These are phyloP conservation scores for Caranx melampygus DNA, from an alignment of 2,113 vertebrate genomes.

Conservation along the genomic window DNA sequence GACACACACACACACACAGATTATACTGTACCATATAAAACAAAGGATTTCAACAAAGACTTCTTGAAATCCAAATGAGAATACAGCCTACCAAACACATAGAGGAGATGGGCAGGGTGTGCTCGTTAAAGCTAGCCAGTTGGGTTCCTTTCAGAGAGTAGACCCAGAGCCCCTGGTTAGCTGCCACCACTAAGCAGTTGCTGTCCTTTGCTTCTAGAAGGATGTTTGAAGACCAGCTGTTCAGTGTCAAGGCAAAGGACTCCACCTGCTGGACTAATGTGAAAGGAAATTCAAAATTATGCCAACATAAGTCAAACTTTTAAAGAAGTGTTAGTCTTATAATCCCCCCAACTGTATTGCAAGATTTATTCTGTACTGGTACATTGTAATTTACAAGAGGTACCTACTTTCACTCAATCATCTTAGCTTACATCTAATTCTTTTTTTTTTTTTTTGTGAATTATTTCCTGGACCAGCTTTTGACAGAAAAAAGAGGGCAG, in stretches of 20 bases:
- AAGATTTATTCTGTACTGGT: not conserved
- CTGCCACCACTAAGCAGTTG: constrained; percentile 76
- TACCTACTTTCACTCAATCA: not conserved
- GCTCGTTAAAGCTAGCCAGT: constrained; percentile 85
- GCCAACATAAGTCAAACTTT: not conserved
- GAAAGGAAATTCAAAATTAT: constrained; percentile 15
- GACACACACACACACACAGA: not conserved
- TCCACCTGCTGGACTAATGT: constrained; percentile 81
- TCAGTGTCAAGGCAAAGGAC: constrained; percentile 70
- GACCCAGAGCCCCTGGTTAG: constrained; percentile 69
- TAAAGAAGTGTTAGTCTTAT: not conserved
- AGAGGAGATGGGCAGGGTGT: constrained; percentile 82
- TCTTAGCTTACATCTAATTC: not conserved
- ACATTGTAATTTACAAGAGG: not conserved
- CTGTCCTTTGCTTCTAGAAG: constrained; percentile 78
- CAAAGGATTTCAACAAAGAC: not conserved
- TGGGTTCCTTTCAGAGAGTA: constrained; percentile 82
- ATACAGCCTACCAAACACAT: constrained; percentile 85
- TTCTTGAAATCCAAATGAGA: not conserved
- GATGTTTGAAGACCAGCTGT: constrained; percentile 50
- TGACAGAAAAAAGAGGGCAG: not conserved
- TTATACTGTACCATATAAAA: not conserved
- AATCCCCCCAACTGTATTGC: not conserved
- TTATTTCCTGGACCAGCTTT: too few relatives aligned
- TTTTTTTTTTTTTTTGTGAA: too few relatives aligned